Conservation (phyloP, 2,113 vertebrate species). For the Sapajus apella region DNA sequence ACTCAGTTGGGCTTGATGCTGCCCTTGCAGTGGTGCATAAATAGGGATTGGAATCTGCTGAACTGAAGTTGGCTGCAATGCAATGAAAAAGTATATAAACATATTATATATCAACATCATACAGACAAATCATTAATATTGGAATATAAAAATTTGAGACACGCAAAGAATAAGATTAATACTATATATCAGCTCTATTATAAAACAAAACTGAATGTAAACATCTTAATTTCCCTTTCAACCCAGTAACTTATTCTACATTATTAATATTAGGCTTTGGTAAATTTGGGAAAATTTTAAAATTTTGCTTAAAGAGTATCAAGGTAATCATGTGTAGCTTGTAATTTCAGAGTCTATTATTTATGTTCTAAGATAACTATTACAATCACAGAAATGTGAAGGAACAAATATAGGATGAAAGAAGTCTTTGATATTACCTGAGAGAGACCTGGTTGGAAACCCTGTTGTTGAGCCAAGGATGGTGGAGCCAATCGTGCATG, state of each 20-base stretch:
- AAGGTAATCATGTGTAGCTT: background rate
- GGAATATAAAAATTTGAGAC: background rate
- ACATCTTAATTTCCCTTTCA: background rate
- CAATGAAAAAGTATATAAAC: background rate
- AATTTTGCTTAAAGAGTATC: background rate
- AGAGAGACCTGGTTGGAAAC: slow-evolving; percentile 96
- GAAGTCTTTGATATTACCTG: slow-evolving; percentile 86
- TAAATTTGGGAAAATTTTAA: background rate
- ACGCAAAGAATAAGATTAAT: background rate
- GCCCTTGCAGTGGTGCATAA: slow-evolving; percentile 96
- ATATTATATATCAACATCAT: background rate
- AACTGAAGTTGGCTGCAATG: slow-evolving; percentile 90
- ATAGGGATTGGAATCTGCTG: slow-evolving; percentile 97
- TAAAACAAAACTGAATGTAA: background rate
- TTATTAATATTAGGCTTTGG: background rate
- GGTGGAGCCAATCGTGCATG: slow-evolving; percentile 95
- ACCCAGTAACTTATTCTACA: background rate
- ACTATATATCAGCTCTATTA: background rate
- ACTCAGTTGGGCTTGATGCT: slow-evolving; percentile 93
- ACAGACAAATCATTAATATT: background rate
- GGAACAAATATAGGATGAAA: background rate
- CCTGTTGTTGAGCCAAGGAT: slow-evolving; percentile 96
- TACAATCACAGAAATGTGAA: background rate
- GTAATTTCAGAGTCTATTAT: background rate
- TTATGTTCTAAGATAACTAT: background rate